Base-by-base conservation (phyloP, 2,113 vertebrate genomes). In the Trinectes maculatus region DNA sequence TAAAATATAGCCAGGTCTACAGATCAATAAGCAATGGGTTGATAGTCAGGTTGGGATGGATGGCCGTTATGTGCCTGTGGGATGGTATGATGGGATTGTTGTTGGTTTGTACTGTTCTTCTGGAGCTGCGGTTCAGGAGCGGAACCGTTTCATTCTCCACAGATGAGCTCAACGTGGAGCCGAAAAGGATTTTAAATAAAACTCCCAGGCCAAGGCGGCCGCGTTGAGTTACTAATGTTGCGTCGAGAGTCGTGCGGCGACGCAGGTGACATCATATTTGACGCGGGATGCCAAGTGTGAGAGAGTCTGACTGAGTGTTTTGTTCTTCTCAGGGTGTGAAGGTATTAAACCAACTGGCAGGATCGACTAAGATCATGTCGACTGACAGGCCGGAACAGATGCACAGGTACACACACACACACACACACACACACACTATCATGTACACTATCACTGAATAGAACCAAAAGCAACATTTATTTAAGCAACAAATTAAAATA, bases 301-400 rank as follows among this genome's bases (percentile, higher is more conserved):
- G 83, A 48, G 61, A 39, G 34, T 61, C 24, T 39, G 48, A 48
- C 52, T 68, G 51, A 59, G 13, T 29, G 79, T 57, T 74, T 76
- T 82, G 78, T 75, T 92, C 83, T 92, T 90, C 83, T 83, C 84
- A 4, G 89, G 88, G 77, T 89, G 93, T 91, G 79, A 84, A 89
- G 61, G 89, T 92, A 94, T 95, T 91, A 94, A 91, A 90, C 90
- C 95, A 96, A 94, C 94, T 95, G 94, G 93, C 91, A 74, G 76
- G 66, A 71, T 51, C 66, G 79, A 51, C 13, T 94, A 92, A 95
- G 91, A 91, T 88, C 92, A 85, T 51, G 78, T 51, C 57, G 86
- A 82, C 67, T 94, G 94, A 96, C 84, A 88, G 89, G 91, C 88
- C 80, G 79, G 76, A 95, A 93, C 95, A 97, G 95, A 95, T 96